Conservation (phyloP, 2,113 vertebrate genomes). For the rat (Rattus norvegicus) region GRCr8 NC_086031.1:49614001-49614500, state of each 20-base stretch:
- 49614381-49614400: background rate
- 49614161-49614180: background rate
- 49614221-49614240: background rate
- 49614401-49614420: background rate
- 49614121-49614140: background rate
- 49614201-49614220: background rate
- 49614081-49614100: background rate
- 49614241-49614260: background rate
- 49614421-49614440: background rate
- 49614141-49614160: background rate
- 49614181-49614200: background rate
- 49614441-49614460: background rate
- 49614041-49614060: background rate
- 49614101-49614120: background rate
- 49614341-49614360: background rate
- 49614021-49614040: too few relatives aligned
- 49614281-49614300: background rate
- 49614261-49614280: background rate
- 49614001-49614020: too few relatives aligned
- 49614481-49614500: conserved; percentile 22
- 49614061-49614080: too few relatives aligned
- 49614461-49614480: background rate
- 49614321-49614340: background rate
- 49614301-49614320: background rate
- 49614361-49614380: background rate